phyloP scores from a whole-genome alignment of 1,140 invertebrate genomes.

The Drosophila pseudoobscura region DNA sequence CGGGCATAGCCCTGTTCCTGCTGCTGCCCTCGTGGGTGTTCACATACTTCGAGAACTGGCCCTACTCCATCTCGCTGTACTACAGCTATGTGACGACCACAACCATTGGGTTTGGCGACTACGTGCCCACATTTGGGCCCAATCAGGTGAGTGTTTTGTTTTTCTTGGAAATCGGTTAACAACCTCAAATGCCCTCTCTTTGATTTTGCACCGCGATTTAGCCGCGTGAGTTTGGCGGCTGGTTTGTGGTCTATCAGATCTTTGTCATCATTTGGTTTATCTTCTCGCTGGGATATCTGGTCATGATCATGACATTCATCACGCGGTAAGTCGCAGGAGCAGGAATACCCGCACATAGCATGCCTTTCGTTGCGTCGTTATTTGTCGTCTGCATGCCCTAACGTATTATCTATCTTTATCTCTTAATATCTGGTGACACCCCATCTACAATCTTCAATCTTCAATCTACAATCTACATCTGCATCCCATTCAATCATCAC shows the following conservation, averaged over 20 bases:
- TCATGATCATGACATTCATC: conserved; percentile 96
- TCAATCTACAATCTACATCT: too few relatives aligned
- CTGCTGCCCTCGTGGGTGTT: conserved; percentile 96
- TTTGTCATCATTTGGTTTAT: conserved; percentile 90
- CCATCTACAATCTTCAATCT: too few relatives aligned
- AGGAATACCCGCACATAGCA: conserved; percentile 25
- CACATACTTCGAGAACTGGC: conserved; percentile 94
- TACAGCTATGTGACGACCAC: conserved; percentile 96
- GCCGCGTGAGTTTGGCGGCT: conserved; percentile 78
- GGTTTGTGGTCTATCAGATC: conserved; percentile 82
- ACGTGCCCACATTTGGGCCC: conserved; percentile 87
- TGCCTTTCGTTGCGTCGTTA: conserved; percentile 32
- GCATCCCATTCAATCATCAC: conserved; percentile 4
- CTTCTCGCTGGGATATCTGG: conserved; percentile 94
- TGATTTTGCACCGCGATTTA: conserved; percentile 4
- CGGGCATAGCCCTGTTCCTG: conserved; percentile 95
- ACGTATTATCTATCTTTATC: conserved; percentile 19
- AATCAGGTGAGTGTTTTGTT: conserved; percentile 84
- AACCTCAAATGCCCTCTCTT: background rate
- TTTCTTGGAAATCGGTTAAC: background rate
- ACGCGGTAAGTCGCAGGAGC: conserved; percentile 83
- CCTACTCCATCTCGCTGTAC: conserved; percentile 94
- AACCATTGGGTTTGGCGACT: conserved; percentile 97
- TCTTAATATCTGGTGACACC: conserved; percentile 19
- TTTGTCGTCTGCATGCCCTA: conserved; percentile 55